These are phyloP conservation scores for Bettongia penicillata DNA, from an alignment of 2,113 vertebrate genomes.

Conservation along the genomic window DNA sequence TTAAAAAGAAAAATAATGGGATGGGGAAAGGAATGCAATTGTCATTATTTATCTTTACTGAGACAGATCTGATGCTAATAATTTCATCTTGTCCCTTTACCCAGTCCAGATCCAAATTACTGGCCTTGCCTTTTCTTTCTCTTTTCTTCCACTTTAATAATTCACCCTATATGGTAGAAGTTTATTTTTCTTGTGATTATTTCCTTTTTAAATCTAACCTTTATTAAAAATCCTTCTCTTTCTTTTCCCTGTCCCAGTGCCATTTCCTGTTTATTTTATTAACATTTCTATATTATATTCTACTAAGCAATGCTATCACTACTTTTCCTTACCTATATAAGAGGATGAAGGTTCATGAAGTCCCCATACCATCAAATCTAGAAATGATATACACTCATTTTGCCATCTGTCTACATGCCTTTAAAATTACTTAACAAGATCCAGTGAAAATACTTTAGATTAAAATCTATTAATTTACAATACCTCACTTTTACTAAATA, in stretches of 20 bases:
- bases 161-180: neutral
- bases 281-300: neutral
- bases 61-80: neutral
- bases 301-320: neutral
- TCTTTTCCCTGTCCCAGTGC: neutral
- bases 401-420: neutral
- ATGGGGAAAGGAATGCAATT: neutral
- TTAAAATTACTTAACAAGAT: constrained; percentile 26
- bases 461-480: constrained; percentile 4
- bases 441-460: neutral
- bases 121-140: neutral
- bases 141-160: neutral
- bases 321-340: neutral
- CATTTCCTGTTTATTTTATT: neutral
- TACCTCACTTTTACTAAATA: neutral
- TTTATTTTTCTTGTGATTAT: neutral
- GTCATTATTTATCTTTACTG: neutral
- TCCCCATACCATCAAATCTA: neutral
- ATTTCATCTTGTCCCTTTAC: neutral
- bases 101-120: neutral
- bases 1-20: neutral
- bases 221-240: neutral
- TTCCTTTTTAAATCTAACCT: neutral
- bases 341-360: neutral
- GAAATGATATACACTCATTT: neutral